Conservation (phyloP, 1,140 invertebrate genomes). For the Apis mellifera region DNA sequence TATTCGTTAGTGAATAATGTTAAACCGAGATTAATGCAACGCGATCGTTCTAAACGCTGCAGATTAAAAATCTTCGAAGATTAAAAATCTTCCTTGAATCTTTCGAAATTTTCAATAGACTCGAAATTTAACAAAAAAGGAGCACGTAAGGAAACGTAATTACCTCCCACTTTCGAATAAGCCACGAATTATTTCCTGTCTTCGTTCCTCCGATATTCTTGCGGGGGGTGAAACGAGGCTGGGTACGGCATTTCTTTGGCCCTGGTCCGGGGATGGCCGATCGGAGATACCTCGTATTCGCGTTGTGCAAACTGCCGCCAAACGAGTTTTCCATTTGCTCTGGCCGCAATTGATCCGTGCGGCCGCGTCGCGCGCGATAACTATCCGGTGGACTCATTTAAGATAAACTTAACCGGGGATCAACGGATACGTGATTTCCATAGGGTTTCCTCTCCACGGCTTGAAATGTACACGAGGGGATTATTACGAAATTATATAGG, state of each 20-base stretch:
- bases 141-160: slow-evolving; percentile 49
- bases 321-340: slow-evolving; percentile 61
- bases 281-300: slow-evolving; percentile 50
- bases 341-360: slow-evolving; percentile 53
- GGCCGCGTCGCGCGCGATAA: slow-evolving; percentile 38
- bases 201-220: slow-evolving; percentile 30
- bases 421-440: slow-evolving; percentile 68
- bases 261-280: background rate
- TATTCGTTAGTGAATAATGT: background rate
- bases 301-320: slow-evolving; percentile 42
- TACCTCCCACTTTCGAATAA: slow-evolving; percentile 56
- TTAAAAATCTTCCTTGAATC: background rate
- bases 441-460: slow-evolving; percentile 40
- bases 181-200: slow-evolving; percentile 45
- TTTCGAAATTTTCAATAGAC: slow-evolving; percentile 24
- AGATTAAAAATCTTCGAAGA: too few species aligned
- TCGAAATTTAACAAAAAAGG: slow-evolving; percentile 14
- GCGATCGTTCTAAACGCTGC: background rate
- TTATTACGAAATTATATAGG: slow-evolving; percentile 72
- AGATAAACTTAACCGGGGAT: slow-evolving; percentile 64
- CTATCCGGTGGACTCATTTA: slow-evolving; percentile 63
- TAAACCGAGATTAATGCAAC: too few species aligned
- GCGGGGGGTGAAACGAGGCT: background rate
- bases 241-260: background rate
- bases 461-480: slow-evolving; percentile 62